Base-by-base conservation (phyloP, 1,140 invertebrate species). In the Argopecten irradians region DNA sequence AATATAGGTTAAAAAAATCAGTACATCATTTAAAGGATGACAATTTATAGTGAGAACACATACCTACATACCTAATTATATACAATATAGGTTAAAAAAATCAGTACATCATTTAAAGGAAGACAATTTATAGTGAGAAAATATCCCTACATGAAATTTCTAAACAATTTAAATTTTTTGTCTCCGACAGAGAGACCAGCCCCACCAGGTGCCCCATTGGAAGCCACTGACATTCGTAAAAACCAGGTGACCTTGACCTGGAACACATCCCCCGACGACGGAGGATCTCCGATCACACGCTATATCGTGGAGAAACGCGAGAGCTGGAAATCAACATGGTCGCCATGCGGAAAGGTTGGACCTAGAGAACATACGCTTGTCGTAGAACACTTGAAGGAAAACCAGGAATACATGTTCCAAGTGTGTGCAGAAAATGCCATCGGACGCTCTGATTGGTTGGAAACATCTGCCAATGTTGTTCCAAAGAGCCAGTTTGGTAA, bases 341-440 rank as follows among this genome's bases (percentile, higher is more conserved):
- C 90, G 19, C 91, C 91, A 19, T 91, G 91, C 33, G 92, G 91
- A 34, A 90, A 91, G 41, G 92, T 93, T 22, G 88, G 92, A 28
- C 90, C 92, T 28, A 89, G 91, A 36, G 91, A 92, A 36, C 91
- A 85, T 14, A 88, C 83, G 7, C 91, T 92, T 86, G 89, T 82
- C 32, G 93, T 91, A 0, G 91, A 93, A 32, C 93, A 93, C 93
- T 96, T 99, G 35, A 97, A 97, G 87, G 98, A 99, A 87, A 92
- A 91, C 82, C 98, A 99, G 93, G 98, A 99, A 95, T 99, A 99
- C 93, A 96, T 99, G 92, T 99, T 99, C 97, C 96, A 99, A 84
- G 97, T 99, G 0, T 98, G 97, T 94, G 99, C 99, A 0, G 97
- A 99, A 95, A 99, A 99, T 95, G 97, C 99, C 7, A 99, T 99